phyloP scores from a whole-genome alignment of 2,888 invertebrate genomes.

The Mesopsocus fuscifrons region DNA sequence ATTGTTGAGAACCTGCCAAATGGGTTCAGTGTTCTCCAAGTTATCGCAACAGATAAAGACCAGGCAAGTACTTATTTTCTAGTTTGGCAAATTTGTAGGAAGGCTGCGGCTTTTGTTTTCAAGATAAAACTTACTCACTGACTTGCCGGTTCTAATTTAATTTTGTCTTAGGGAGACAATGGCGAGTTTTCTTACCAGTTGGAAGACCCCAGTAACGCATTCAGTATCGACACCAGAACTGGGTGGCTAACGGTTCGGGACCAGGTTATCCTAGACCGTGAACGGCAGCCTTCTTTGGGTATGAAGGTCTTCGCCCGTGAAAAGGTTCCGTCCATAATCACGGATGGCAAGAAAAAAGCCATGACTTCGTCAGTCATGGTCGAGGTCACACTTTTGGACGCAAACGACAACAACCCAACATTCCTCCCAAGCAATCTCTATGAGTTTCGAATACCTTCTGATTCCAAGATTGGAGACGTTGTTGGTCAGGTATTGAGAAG shows the following conservation, averaged over 20 bases:
- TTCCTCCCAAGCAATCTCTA: constrained; percentile 71
- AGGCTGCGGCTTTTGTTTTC: neutral
- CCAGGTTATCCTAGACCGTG: constrained; percentile 58
- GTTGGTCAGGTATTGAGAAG: constrained; percentile 48
- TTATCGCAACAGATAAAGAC: constrained; percentile 61
- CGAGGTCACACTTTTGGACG: constrained; percentile 66
- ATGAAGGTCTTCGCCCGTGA: constrained; percentile 67
- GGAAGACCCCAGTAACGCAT: constrained; percentile 53
- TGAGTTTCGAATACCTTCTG: constrained; percentile 46
- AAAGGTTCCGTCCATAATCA: constrained; percentile 45
- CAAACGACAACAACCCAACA: constrained; percentile 80
- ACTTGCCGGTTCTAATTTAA: constrained; percentile 1
- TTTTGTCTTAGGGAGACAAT: constrained; percentile 42
- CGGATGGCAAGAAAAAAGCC: constrained; percentile 29
- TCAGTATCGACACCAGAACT: constrained; percentile 54
- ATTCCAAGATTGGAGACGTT: constrained; percentile 45
- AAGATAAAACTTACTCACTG: neutral
- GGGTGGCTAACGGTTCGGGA: constrained; percentile 74
- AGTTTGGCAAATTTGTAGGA: neutral
- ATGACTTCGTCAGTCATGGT: constrained; percentile 42
- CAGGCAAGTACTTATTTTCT: constrained; percentile 27
- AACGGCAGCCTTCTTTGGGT: constrained; percentile 46
- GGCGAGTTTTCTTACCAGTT: constrained; percentile 65
- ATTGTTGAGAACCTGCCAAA: constrained; percentile 82
- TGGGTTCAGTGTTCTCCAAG: constrained; percentile 49